Conservation (phyloP, 2,797 vertebrate species). For the Chlorospingus flavigularis region DNA sequence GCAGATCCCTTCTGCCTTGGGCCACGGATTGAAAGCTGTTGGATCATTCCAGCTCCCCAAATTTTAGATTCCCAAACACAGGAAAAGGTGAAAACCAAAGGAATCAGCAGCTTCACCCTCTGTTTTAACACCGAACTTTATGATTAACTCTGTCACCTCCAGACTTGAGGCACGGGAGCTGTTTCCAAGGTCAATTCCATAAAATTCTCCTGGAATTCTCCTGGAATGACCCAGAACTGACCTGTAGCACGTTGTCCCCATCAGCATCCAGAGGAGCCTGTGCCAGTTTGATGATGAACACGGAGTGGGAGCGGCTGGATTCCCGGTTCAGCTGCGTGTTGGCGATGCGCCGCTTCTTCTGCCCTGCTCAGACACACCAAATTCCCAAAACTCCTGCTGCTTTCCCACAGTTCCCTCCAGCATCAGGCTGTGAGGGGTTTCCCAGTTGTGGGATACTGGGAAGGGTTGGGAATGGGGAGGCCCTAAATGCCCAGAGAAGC, state of each 20-base stretch:
- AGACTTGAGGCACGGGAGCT: accelerated
- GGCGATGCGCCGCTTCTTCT: slow-evolving; percentile 93
- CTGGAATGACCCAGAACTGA: background rate
- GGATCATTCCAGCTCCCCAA: background rate
- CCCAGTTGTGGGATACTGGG: background rate
- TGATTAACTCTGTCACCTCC: accelerated
- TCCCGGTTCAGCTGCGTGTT: slow-evolving; percentile 94
- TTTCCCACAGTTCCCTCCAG: background rate
- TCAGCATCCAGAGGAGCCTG: slow-evolving; percentile 95
- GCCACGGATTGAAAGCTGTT: background rate
- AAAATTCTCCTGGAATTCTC: accelerated
- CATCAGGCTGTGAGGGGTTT: accelerated
- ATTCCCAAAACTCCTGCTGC: background rate
- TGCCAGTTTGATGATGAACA: slow-evolving; percentile 93
- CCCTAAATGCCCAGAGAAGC: accelerated
- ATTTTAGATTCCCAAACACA: background rate
- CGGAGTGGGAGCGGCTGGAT: slow-evolving; percentile 95
- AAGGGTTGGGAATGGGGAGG: background rate
- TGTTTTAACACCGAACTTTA: accelerated
- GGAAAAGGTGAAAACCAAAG: background rate
- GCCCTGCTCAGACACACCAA: slow-evolving; percentile 75
- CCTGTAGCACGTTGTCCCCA: slow-evolving; percentile 92
- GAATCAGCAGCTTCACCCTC: background rate
- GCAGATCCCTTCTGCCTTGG: background rate
- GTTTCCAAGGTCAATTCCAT: accelerated